Evolutionary conservation across 1,140 invertebrate species (phyloP), one percentile per base, ranked within the genome.

Genomic region (Coelopa frigida): DNA sequence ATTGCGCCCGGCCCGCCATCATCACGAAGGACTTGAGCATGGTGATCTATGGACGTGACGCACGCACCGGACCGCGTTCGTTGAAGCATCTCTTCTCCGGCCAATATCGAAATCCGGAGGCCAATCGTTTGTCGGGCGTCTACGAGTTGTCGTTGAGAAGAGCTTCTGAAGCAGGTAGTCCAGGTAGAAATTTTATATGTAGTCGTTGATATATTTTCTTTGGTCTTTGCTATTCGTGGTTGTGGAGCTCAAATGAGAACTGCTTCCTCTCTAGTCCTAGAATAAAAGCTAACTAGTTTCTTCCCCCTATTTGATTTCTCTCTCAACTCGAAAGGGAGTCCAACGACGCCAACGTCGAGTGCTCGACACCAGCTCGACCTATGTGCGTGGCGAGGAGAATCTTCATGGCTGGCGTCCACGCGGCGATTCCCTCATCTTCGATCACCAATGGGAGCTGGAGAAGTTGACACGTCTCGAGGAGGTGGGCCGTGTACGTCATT

Each of bases 351-450:
- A 97, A 68, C 78, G 96, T 12, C 81, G 93, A 17, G 95, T 99
- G 11, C 61, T 99, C 29, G 96, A 99, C 69, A 99, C 96, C 8
- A 97, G 94, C 56, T 90, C 90, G 1, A 97, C 93, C 0, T 99
- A 99, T 71, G 97, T 99, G 0, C 78, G 97, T 46, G 97, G 97
- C 0, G 96, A 99, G 70, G 97, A 99, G 72, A 99, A 99, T 72
- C 76, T 99, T 12, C 88, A 94, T 61, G 94, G 91, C 20, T 99
- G 96, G 97, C 76, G 95, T 52, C 97, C 96, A 10, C 78, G 94
- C 27, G 91, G 93, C 1, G 95, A 99, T 70, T 97, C 92, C 4
- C 79, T 99, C 8, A 98, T 99, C 48, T 95, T 99, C 68, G 96
- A 99, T 68, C 96, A 99, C 70, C 79, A 78, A 74, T 98, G 95